Conservation (phyloP, 1,140 invertebrate species). For the Micrasema minimum region DNA sequence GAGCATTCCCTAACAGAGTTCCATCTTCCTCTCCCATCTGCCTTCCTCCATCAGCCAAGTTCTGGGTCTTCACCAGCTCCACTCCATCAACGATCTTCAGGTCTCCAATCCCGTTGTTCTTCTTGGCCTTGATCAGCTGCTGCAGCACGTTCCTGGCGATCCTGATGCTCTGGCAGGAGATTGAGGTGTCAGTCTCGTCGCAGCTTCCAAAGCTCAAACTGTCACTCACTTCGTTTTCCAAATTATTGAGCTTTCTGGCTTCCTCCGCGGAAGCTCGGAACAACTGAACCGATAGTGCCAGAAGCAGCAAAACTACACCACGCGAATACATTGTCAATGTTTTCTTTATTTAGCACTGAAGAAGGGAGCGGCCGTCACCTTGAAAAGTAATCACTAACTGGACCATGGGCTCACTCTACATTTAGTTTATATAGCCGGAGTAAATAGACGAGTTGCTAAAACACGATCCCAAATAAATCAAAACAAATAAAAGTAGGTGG, state of each 20-base stretch:
- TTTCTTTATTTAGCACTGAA: slow-evolving; percentile 2
- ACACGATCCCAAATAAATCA: slow-evolving; percentile 42
- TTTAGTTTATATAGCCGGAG: slow-evolving; percentile 49
- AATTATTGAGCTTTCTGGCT: slow-evolving; percentile 37
- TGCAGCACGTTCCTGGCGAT: slow-evolving; percentile 64
- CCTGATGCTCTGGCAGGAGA: slow-evolving; percentile 65
- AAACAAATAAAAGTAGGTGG: slow-evolving; percentile 51
- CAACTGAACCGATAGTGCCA: slow-evolving; percentile 12
- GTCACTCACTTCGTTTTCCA: slow-evolving; percentile 41
- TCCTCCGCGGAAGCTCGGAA: slow-evolving; percentile 21
- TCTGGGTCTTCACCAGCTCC: slow-evolving; percentile 67
- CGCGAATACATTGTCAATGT: slow-evolving; percentile 2
- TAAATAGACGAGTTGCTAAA: slow-evolving; percentile 52
- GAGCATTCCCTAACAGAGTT: slow-evolving; percentile 67
- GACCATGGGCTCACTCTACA: slow-evolving; percentile 20
- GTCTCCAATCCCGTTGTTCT: slow-evolving; percentile 56
- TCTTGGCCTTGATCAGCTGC: slow-evolving; percentile 58
- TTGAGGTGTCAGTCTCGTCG: slow-evolving; percentile 59
- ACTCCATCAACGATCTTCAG: slow-evolving; percentile 73
- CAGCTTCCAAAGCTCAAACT: slow-evolving; percentile 39
- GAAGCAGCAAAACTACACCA: slow-evolving; percentile 5
- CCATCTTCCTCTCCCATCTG: slow-evolving; percentile 67
- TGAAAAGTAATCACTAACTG: slow-evolving; percentile 35
- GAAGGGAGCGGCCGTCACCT: slow-evolving; percentile 28
- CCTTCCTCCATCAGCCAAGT: slow-evolving; percentile 62